A percentile compares a stretch with the other conserved stretches of the same genome.
Conservation (phyloP, 2,113 vertebrate species). For the Larimichthys polyactis region DNA sequence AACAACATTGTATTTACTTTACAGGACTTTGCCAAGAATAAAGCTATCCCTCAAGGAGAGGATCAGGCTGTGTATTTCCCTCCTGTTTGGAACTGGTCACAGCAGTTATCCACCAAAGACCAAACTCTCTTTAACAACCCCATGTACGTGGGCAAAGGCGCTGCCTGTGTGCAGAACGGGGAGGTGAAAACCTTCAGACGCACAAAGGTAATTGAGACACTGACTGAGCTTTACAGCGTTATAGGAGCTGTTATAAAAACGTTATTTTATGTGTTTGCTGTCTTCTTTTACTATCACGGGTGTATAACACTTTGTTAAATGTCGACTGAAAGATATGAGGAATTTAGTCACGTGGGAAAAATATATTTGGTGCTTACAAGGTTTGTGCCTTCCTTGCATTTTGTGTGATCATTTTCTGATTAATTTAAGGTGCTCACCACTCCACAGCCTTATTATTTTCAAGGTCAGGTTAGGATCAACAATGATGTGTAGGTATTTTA, state of each 20-base stretch:
- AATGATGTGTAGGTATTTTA: not conserved
- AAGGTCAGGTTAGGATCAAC: not conserved
- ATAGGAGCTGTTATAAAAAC: not conserved
- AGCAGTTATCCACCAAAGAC: slow-evolving; percentile 91
- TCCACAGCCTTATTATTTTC: not conserved
- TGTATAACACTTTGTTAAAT: not conserved
- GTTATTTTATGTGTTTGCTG: not conserved
- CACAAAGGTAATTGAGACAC: slow-evolving; percentile 88
- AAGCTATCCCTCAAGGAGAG: slow-evolving; percentile 91
- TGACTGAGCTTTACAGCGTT: not conserved
- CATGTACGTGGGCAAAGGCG: slow-evolving; percentile 92
- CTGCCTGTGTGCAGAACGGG: slow-evolving; percentile 87
- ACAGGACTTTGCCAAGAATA: slow-evolving; percentile 96
- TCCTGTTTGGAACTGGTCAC: slow-evolving; percentile 97
- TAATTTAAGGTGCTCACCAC: not conserved
- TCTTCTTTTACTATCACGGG: not conserved
- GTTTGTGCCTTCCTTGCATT: not conserved
- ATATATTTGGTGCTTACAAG: not conserved
- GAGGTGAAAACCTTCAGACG: slow-evolving; percentile 89
- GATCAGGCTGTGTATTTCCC: slow-evolving; percentile 91
- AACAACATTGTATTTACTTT: slow-evolving; percentile 45
- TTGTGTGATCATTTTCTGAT: not conserved
- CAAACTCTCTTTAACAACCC: slow-evolving; percentile 96
- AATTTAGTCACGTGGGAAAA: not conserved
- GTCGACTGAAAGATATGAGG: not conserved